These are phyloP conservation scores for Smithornis capensis DNA, from an alignment of 2,113 vertebrate genomes.

Conservation along the genomic window DNA sequence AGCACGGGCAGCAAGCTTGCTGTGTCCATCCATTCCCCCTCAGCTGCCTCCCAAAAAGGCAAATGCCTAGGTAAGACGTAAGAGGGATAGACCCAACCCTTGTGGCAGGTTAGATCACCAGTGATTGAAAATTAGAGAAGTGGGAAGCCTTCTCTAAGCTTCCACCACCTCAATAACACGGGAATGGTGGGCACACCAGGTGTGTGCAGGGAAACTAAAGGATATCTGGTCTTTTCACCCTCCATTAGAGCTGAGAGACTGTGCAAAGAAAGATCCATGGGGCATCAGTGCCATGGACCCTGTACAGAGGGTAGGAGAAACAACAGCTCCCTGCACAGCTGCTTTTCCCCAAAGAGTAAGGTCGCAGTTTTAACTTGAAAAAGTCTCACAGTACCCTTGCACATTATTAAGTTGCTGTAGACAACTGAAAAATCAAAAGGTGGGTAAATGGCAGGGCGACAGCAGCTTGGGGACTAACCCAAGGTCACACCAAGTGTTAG, in stretches of 20 bases:
- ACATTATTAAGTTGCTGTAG: not conserved
- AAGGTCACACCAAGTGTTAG: not conserved
- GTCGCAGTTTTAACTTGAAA: not conserved
- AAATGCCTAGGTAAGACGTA: not conserved
- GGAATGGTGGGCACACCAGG: not conserved
- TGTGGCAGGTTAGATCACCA: not conserved
- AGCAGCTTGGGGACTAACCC: not conserved
- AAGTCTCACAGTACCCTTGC: not conserved
- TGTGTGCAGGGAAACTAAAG: fast-evolving
- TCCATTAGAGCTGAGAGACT: not conserved
- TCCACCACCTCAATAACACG: not conserved
- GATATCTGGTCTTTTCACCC: not conserved
- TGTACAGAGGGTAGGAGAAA: not conserved
- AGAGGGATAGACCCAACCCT: not conserved
- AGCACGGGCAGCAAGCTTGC: not conserved
- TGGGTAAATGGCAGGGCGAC: not conserved
- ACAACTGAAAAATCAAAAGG: not conserved
- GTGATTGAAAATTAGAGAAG: not conserved
- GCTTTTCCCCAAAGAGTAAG: not conserved
- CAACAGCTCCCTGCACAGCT: not conserved
- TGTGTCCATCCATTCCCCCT: not conserved
- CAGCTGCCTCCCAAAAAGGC: not conserved
- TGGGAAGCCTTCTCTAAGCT: not conserved
- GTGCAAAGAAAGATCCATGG: not conserved
- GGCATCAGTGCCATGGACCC: not conserved